phyloP scores from a whole-genome alignment of 35 echinoderm and acorn worm species.

The Diadema setosum region DNA sequence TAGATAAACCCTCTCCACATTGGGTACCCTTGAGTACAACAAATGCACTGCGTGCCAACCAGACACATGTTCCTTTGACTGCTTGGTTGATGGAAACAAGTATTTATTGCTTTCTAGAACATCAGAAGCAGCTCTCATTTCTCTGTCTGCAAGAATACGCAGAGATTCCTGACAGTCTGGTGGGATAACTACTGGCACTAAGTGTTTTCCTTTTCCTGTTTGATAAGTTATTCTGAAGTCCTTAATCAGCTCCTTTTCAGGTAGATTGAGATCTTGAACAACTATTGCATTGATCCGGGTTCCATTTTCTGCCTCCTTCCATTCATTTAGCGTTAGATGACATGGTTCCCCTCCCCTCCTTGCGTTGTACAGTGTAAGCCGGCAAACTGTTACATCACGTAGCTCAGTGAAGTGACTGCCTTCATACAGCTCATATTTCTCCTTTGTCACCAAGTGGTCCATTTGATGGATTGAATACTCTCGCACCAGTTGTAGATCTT shows the following conservation, averaged over 20 bases:
- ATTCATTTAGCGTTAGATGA: not conserved
- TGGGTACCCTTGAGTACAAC: too few species aligned
- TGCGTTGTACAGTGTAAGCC: not conserved
- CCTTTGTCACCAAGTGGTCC: too few species aligned
- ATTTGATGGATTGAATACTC: too few species aligned
- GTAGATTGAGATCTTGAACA: not conserved
- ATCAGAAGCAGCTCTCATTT: not conserved
- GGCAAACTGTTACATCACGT: not conserved
- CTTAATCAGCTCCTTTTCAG: not conserved
- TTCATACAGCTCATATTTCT: not conserved
- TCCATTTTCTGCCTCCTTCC: not conserved
- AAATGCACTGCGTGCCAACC: too few species aligned
- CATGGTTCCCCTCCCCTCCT: not conserved
- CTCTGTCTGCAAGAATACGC: not conserved
- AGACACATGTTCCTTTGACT: not conserved
- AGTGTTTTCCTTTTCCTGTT: not conserved
- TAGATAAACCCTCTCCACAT: too few species aligned
- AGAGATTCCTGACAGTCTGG: not conserved
- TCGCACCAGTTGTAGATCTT: too few species aligned
- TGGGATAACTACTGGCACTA: not conserved
- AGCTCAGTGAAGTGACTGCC: not conserved
- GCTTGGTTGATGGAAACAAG: not conserved
- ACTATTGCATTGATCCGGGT: not conserved
- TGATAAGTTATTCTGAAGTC: not conserved
- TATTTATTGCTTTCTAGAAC: not conserved